Percentiles rank a stretch among this genome's conserved stretches.
Conservation (phyloP, 2,888 invertebrate species). For the Orthosia incerta region DNA sequence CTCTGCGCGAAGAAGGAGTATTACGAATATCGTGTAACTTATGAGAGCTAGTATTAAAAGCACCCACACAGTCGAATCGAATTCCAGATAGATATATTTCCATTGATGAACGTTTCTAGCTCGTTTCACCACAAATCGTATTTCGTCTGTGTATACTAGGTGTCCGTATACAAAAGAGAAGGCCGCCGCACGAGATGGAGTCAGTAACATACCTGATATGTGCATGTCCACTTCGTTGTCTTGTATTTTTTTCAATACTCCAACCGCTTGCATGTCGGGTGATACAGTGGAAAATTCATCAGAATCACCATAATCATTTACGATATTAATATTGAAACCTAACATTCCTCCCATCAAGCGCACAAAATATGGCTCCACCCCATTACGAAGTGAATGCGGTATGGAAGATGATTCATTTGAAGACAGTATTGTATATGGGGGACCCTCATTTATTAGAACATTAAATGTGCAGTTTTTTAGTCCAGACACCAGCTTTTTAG, state of each 20-base stretch:
- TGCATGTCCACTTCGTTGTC: constrained; percentile 51
- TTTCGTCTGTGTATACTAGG: constrained; percentile 52
- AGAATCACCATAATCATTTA: constrained; percentile 57
- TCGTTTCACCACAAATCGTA: constrained; percentile 51
- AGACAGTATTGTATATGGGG: constrained; percentile 67
- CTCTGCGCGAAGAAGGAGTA: constrained; percentile 34
- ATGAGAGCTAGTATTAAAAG: constrained; percentile 50
- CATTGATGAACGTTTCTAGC: constrained; percentile 45
- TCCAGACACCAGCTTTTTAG: constrained; percentile 70
- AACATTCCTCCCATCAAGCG: constrained; percentile 71
- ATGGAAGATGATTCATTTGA: constrained; percentile 18
- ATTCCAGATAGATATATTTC: constrained; percentile 65
- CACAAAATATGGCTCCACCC: constrained; percentile 73
- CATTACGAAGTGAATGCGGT: constrained; percentile 45
- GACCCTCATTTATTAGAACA: constrained; percentile 72
- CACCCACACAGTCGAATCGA: constrained; percentile 56
- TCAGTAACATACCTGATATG: constrained; percentile 51
- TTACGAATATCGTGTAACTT: constrained; percentile 47
- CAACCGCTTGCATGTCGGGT: constrained; percentile 68
- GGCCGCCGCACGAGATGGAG: constrained; percentile 49
- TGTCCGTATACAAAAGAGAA: constrained; percentile 51
- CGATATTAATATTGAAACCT: constrained; percentile 73
- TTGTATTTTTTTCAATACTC: constrained; percentile 60
- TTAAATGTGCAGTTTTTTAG: constrained; percentile 76
- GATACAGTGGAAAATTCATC: constrained; percentile 69